A percentile compares a stretch with the other conserved stretches of the same genome.
Evolutionary conservation across 2,797 vertebrate species (phyloP).

Genomic region (Mormyrus proboscirostris): DNA sequence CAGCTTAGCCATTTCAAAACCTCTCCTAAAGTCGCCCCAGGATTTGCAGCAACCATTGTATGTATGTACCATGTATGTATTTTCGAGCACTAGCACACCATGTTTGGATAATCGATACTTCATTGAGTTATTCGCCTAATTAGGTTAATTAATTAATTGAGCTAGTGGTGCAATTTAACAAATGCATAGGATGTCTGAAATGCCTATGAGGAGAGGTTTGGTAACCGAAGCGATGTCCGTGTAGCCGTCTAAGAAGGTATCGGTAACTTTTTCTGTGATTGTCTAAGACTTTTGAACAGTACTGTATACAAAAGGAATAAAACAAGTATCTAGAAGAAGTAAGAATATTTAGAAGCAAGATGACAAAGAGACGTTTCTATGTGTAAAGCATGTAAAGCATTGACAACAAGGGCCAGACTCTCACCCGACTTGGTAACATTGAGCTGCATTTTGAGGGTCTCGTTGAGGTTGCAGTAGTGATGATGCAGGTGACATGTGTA

Average conservation of each 20-base stretch:
- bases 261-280: not conserved
- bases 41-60: not conserved
- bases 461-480: conserved; percentile 88
- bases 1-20: not conserved
- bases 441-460: conserved; percentile 77
- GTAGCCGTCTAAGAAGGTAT: not conserved
- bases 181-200: not conserved
- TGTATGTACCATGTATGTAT: not conserved
- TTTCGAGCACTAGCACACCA: not conserved
- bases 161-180: not conserved
- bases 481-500: conserved; percentile 95
- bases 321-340: not conserved
- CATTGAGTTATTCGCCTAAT: not conserved
- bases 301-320: not conserved
- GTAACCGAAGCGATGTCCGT: not conserved
- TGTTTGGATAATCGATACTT: not conserved
- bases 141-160: not conserved
- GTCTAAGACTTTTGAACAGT: not conserved
- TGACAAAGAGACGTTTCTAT: not conserved
- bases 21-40: not conserved
- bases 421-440: conserved; percentile 76
- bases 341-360: not conserved
- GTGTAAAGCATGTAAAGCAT: not conserved
- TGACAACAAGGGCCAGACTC: conserved; percentile 16
- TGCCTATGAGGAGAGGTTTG: not conserved